Percentiles rank a stretch among this genome's conserved stretches.
These are phyloP conservation scores for Phalloptychus januarius DNA, from an alignment of 2,797 vertebrate genomes.

Conservation along the genomic window DNA sequence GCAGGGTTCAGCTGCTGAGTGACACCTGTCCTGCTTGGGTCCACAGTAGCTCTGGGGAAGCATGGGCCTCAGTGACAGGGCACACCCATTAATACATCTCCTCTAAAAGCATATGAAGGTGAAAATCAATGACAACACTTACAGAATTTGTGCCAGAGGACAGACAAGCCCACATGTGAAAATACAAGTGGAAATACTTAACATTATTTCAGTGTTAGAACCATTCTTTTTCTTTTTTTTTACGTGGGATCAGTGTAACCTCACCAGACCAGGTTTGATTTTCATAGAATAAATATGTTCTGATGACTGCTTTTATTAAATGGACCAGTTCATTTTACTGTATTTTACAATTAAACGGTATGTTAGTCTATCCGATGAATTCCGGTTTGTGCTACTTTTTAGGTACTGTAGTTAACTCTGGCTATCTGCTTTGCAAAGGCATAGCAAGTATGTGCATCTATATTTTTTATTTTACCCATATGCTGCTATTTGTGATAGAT, in stretches of 20 bases:
- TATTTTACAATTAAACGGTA: neutral
- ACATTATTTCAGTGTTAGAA: conserved; percentile 20
- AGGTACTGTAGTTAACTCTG: neutral
- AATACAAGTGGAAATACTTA: conserved; percentile 33
- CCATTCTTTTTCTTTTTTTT: conserved; percentile 18
- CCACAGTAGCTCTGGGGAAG: conserved; percentile 35
- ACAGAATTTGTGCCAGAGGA: conserved; percentile 30
- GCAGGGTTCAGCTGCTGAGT: conserved; percentile 45
- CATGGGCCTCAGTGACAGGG: neutral
- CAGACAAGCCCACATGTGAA: conserved; percentile 18
- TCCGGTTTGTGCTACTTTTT: neutral
- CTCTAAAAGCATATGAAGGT: conserved; percentile 27
- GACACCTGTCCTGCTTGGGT: conserved; percentile 65
- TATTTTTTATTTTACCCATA: neutral
- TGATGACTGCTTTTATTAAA: neutral
- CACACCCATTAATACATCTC: conserved; percentile 9
- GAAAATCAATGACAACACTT: conserved; percentile 20
- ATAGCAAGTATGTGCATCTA: neutral
- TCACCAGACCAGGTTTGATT: neutral
- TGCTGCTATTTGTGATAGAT: neutral
- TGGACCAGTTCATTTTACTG: too few relatives aligned
- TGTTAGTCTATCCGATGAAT: neutral
- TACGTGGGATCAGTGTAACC: too few relatives aligned
- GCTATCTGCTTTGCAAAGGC: neutral
- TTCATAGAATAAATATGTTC: neutral